Evolutionary conservation across 2,888 invertebrate species (phyloP), one percentile per base, ranked within the genome.

Genomic region (Mesochorus sp.): DNA sequence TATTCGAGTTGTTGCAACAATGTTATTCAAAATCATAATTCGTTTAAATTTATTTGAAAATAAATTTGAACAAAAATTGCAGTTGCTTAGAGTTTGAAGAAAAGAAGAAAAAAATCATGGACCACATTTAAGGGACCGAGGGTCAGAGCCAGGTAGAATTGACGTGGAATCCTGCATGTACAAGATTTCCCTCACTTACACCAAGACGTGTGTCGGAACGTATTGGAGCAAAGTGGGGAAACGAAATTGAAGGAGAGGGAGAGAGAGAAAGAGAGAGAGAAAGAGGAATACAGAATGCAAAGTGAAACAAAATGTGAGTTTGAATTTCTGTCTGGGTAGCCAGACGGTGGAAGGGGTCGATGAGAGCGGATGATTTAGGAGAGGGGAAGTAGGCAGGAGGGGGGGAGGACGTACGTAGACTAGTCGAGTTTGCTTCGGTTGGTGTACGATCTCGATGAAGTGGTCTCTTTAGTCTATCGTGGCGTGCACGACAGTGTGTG

Each of bases 391-490:
- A n/a, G 24, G 19, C 24, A 39, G 10, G 19, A 10, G 34, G 24
- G 31, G 34, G 12, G 31, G 64, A 21, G 21, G 21, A 42, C 31
- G 17, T 42, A 26, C 5, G 17, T 37, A 19, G 21, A 34, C 49
- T 51, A n/a, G 31, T 14, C 12, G 42, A 39, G 61, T 49, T 51
- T 4, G 34, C 31, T n/a, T 19, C 17, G 24, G 14, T 64, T 31
- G 17, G 12, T 28, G 31, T 47, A 47, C 51, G 51, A 12, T 39
- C 39, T 17, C 17, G 17, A 57, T 57, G 39, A n/a, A 12, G 21
- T 42, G 34, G 12, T 6, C 10, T 14, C 53, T 44, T 72, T 59
- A 80, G 79, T 81, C 59, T 49, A 76, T 42, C 73, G 71, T 79
- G 55, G 76, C 39, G 53, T 55, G 61, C 79, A 70, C 80, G 64